A percentile compares a stretch with the other conserved stretches of the same genome.
Conservation (phyloP, 2,113 vertebrate species). For the Hippocampus abdominalis region DNA sequence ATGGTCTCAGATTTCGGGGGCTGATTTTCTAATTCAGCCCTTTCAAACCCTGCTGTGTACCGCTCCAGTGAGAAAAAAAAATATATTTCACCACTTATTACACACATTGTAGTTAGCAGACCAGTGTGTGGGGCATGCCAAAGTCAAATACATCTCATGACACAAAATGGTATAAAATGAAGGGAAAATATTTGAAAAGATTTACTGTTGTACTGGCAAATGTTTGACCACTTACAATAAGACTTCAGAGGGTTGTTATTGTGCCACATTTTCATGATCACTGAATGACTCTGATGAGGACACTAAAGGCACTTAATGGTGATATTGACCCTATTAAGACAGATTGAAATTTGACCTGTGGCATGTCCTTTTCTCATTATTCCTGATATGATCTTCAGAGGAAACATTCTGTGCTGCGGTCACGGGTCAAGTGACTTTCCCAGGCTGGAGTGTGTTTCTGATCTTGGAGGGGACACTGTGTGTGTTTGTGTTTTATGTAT, state of each 20-base stretch:
- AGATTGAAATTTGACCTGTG: constrained; percentile 18
- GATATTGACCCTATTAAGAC: constrained; percentile 20
- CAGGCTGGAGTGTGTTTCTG: constrained; percentile 67
- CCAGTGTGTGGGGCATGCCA: background rate
- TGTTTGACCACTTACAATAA: background rate
- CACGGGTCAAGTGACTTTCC: constrained; percentile 72
- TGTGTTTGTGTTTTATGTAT: constrained; percentile 5
- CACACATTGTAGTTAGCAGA: no score
- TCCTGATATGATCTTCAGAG: constrained; percentile 63
- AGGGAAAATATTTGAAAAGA: no score
- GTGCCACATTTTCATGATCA: background rate
- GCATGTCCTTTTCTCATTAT: constrained; percentile 61
- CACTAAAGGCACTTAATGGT: background rate
- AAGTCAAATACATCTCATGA: background rate
- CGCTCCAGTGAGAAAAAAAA: no score
- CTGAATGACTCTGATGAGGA: background rate
- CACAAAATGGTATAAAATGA: background rate
- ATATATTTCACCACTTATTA: background rate
- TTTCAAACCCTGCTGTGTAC: no score
- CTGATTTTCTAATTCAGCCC: no score
- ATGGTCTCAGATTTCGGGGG: no score
- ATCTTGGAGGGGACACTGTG: constrained; percentile 41
- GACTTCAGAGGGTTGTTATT: background rate
- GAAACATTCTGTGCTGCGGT: constrained; percentile 62
- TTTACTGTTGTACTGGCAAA: no score